Base-by-base conservation (phyloP, 2,797 vertebrate genomes). In the Jordanella pulchra region DNA sequence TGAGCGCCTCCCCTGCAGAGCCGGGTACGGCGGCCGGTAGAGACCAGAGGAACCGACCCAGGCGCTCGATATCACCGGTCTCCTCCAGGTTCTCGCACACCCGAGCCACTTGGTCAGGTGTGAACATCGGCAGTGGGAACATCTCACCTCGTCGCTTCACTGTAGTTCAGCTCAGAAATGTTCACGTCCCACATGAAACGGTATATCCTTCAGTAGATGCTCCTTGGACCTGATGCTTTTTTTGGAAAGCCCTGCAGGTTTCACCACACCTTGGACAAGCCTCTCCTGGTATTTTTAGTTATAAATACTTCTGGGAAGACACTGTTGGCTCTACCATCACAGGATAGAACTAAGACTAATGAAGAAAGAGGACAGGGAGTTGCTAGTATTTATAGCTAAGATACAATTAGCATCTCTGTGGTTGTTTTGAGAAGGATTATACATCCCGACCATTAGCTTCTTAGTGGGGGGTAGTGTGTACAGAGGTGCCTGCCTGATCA, bases 31-130 rank as follows among this genome's bases (percentile, higher is more conserved):
- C 93, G 50, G 93, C 94, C 0, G 95, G 95, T n/a, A 95, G 87
- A 0, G 95, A 95, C 95, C 95, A 95, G 0, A 95, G 92, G 85
- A 95, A 95, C 72, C 95, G 89, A 7, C 93, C 95, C 17, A 95
- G 90, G 47, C 95, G 94, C 91, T 95, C 95, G 25, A 95, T 94
- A 73, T 95, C 95, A 32, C 95, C 95, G 6, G 94, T 95, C 84
- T 95, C 95, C 88, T 95, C 95, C 86, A 95, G 28, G 82, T 95
- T 95, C 86, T 95, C 95, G 65, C 95, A 95, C 42, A 95, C 95
- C 0, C 94, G 91, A 18, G 95, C 95, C 23, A 95, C 95, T 87
- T 95, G 95, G 63, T 95, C 95, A 60, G 94, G 91, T 0, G 95
- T 95, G 84, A 95, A 95, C 92, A 95, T 93, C 2, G 94, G 94